A percentile compares a stretch with the other conserved stretches of the same genome.
Conservation (phyloP, 2,888 invertebrate species). For the Catocala nupta region DNA sequence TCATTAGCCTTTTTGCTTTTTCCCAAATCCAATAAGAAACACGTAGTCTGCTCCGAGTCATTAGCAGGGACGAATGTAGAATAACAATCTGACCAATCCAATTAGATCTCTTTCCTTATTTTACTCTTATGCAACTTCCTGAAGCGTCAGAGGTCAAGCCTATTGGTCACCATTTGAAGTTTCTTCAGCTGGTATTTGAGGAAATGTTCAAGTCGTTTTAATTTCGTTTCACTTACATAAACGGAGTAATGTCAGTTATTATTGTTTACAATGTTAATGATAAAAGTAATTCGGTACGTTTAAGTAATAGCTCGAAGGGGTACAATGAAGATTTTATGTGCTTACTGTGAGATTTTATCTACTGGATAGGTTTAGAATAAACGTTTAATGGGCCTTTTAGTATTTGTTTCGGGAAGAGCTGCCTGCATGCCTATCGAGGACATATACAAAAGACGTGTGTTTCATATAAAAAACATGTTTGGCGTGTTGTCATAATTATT, state of each 20-base stretch:
- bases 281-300: slow-evolving; percentile 13
- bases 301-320: slow-evolving; percentile 10
- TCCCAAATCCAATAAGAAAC: slow-evolving; percentile 34
- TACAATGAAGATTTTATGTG: slow-evolving; percentile 2
- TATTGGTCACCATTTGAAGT: slow-evolving; percentile 15
- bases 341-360: neutral
- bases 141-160: slow-evolving; percentile 4
- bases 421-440: too few relatives aligned
- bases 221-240: slow-evolving; percentile 34
- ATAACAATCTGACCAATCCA: slow-evolving; percentile 32
- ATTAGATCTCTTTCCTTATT: slow-evolving; percentile 16
- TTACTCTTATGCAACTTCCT: neutral
- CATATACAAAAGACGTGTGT: too few relatives aligned
- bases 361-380: neutral
- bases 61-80: slow-evolving; percentile 39
- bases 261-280: slow-evolving; percentile 24
- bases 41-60: slow-evolving; percentile 25
- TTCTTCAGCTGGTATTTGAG: slow-evolving; percentile 19
- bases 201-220: slow-evolving; percentile 37
- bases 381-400: neutral
- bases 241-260: slow-evolving; percentile 13
- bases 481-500: too few relatives aligned
- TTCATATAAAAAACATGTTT: too few relatives aligned
- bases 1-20: slow-evolving; percentile 23
- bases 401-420: too few relatives aligned